phyloP scores from a whole-genome alignment of 2,888 invertebrate genomes.

The Nemapogon koenigi region DNA sequence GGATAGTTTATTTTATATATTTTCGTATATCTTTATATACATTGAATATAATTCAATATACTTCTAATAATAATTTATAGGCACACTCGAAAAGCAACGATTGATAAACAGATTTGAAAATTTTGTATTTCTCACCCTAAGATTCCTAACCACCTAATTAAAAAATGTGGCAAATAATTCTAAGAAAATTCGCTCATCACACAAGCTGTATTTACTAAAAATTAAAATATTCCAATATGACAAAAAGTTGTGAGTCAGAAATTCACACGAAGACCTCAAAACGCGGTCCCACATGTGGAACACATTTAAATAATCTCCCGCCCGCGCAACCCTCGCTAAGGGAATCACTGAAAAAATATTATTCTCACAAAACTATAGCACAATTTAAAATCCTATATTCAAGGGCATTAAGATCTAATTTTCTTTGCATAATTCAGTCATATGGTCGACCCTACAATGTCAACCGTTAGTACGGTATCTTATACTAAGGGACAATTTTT shows the following conservation, averaged over 20 bases:
- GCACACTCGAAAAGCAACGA: no score
- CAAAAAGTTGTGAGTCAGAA: constrained; percentile 50
- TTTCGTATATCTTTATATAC: no score
- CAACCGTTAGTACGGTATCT: constrained; percentile 12
- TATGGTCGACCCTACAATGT: constrained; percentile 9
- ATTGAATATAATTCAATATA: no score
- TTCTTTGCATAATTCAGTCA: background rate
- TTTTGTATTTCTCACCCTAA: no score
- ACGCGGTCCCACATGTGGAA: constrained; percentile 46
- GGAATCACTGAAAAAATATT: constrained; percentile 44
- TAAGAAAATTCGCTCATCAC: no score
- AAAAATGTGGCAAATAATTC: no score
- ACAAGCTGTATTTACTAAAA: no score
- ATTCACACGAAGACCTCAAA: constrained; percentile 42
- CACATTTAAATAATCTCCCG: constrained; percentile 40
- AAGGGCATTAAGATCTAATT: background rate
- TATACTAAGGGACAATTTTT: constrained; percentile 25
- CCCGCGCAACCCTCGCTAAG: constrained; percentile 36
- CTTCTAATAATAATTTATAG: no score
- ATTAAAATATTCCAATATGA: constrained; percentile 19
- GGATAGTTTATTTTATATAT: no score
- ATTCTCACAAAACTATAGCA: constrained; percentile 20
- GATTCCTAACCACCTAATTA: no score
- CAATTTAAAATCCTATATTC: constrained; percentile 16
- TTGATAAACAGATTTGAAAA: no score